phyloP scores from a whole-genome alignment of 1,140 invertebrate genomes.

The Temnothorax nylanderi region DNA sequence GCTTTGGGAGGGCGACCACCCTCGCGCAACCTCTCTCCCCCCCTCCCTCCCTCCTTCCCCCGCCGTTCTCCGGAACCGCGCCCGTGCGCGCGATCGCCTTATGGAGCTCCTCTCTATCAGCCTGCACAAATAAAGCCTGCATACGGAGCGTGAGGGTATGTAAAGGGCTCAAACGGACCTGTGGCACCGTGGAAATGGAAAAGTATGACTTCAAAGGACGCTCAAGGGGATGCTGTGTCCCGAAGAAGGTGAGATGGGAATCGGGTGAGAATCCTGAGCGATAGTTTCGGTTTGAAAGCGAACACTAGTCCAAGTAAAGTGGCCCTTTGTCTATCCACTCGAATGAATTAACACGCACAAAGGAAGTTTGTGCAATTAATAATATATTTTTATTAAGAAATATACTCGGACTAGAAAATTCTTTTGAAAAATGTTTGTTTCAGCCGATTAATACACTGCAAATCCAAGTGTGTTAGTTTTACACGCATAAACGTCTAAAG shows the following conservation, averaged over 20 bases:
- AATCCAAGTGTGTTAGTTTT: too few species aligned
- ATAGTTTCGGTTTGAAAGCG: slow-evolving; percentile 31
- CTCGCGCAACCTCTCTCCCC: neutral
- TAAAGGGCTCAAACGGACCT: slow-evolving; percentile 54
- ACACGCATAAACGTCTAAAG: too few species aligned
- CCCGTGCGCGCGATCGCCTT: slow-evolving; percentile 53
- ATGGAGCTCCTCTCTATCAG: slow-evolving; percentile 65
- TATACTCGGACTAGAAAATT: neutral
- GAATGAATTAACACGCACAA: neutral
- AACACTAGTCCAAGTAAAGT: neutral
- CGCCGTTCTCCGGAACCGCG: neutral
- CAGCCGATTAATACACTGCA: neutral
- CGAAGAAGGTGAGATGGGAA: slow-evolving; percentile 55
- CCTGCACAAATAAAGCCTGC: slow-evolving; percentile 65
- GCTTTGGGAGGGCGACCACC: slow-evolving; percentile 38
- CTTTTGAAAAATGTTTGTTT: neutral
- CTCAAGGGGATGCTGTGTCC: slow-evolving; percentile 35
- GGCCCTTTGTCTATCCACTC: neutral
- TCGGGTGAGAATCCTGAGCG: slow-evolving; percentile 25
- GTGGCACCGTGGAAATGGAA: slow-evolving; percentile 48
- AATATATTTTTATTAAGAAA: neutral
- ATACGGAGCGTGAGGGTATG: slow-evolving; percentile 57
- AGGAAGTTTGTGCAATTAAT: neutral
- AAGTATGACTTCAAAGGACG: slow-evolving; percentile 58
- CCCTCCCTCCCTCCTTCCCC: neutral